phyloP scores from a whole-genome alignment of 1,140 invertebrate species.

The Mycetomoellerius zeteki region DNA sequence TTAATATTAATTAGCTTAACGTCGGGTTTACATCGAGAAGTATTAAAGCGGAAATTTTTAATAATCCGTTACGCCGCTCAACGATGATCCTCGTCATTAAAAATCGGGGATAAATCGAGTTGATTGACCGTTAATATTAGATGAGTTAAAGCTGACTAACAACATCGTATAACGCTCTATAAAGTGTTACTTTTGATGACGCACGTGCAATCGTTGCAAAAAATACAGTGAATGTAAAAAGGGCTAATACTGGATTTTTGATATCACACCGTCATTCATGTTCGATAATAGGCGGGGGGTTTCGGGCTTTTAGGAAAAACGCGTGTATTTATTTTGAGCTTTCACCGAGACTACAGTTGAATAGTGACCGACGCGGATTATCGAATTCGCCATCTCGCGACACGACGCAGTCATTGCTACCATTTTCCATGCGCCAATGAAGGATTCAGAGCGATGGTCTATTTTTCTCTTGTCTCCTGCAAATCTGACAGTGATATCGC shows the following conservation, averaged over 20 bases:
- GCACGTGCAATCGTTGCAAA: constrained; percentile 26
- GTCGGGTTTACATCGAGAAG: background rate
- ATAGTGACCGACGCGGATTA: constrained; percentile 69
- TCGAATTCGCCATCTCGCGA: constrained; percentile 69
- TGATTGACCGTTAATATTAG: constrained; percentile 33
- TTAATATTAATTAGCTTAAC: constrained; percentile 52
- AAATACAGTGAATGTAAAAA: constrained; percentile 25
- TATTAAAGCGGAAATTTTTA: constrained; percentile 40
- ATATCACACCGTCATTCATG: constrained; percentile 40
- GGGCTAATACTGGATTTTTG: constrained; percentile 55
- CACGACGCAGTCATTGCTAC: constrained; percentile 68
- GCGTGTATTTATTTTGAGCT: constrained; percentile 76
- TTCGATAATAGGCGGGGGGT: constrained; percentile 39
- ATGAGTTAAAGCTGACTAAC: background rate
- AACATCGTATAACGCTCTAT: background rate
- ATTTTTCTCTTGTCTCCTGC: constrained; percentile 56
- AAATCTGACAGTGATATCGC: constrained; percentile 33
- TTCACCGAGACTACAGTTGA: constrained; percentile 57
- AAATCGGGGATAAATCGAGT: background rate
- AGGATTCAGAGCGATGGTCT: constrained; percentile 45
- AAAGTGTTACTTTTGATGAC: constrained; percentile 23
- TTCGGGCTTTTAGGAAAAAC: constrained; percentile 54
- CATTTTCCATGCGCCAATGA: constrained; percentile 64
- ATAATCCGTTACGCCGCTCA: constrained; percentile 17
- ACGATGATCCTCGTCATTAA: background rate